Conservation (phyloP, 2,888 invertebrate genomes). For the Lamellibrachia satsuma region DNA sequence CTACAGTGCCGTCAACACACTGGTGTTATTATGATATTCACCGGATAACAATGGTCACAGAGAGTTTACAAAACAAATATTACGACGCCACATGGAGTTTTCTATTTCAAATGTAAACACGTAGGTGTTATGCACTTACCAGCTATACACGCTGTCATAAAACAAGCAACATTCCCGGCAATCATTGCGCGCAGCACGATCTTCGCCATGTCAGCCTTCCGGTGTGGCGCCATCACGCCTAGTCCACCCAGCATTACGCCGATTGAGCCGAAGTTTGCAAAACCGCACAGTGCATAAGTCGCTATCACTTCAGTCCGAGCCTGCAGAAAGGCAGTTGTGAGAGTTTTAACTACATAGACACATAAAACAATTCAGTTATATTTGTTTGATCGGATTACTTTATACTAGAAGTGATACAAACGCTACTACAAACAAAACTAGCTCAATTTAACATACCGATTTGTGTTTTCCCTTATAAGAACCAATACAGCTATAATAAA, state of each 20-base stretch:
- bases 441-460: neutral
- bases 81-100: neutral
- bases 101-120: neutral
- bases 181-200: constrained; percentile 54
- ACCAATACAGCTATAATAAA: no score
- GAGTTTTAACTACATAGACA: neutral
- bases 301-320: constrained; percentile 43
- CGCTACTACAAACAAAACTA: neutral
- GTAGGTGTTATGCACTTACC: constrained; percentile 32
- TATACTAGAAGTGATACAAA: neutral
- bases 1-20: neutral
- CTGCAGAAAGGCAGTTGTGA: constrained; percentile 26
- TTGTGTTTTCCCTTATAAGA: neutral
- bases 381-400: neutral
- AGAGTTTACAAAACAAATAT: neutral
- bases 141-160: constrained; percentile 63
- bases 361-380: neutral
- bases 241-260: constrained; percentile 47
- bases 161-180: constrained; percentile 63
- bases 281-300: constrained; percentile 51
- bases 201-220: constrained; percentile 38
- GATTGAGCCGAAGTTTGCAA: constrained; percentile 48
- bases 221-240: constrained; percentile 44
- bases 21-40: neutral
- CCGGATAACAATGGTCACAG: neutral